phyloP scores from a whole-genome alignment of 2,888 invertebrate genomes.

The Emmelina monodactyla region DNA sequence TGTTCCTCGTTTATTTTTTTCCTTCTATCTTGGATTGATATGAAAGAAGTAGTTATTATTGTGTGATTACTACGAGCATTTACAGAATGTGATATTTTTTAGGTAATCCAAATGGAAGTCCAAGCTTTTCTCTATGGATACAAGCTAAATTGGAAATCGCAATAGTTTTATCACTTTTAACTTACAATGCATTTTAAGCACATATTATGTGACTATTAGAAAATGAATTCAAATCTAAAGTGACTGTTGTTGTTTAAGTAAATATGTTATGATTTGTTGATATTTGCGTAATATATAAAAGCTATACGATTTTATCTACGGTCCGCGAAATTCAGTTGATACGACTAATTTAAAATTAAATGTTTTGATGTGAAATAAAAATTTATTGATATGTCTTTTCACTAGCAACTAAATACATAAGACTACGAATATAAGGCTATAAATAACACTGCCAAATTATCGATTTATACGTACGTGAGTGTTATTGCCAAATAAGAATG shows the following conservation, averaged over 20 bases:
- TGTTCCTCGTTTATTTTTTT: conserved; percentile 22
- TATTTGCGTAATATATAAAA: conserved; percentile 26
- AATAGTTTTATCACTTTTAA: conserved; percentile 30
- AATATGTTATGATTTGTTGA: conserved; percentile 54
- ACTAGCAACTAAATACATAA: too few species aligned
- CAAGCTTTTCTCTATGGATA: conserved; percentile 51
- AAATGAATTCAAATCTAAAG: conserved; percentile 38
- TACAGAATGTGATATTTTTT: conserved; percentile 50
- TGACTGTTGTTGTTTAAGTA: conserved; percentile 54
- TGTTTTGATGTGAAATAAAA: conserved; percentile 8
- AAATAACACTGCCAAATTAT: conserved; percentile 1
- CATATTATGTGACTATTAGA: conserved; percentile 20
- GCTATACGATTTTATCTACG: too few species aligned
- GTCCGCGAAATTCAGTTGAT: too few species aligned
- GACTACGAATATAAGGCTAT: neutral
- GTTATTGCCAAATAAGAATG: neutral
- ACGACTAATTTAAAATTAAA: neutral
- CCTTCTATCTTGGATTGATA: conserved; percentile 16
- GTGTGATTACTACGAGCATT: conserved; percentile 7
- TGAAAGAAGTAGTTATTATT: conserved; percentile 2
- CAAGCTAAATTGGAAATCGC: conserved; percentile 44
- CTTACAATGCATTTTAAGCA: conserved; percentile 22
- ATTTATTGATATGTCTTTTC: too few species aligned
- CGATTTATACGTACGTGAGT: neutral
- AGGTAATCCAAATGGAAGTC: conserved; percentile 64